Percentiles rank a stretch among this genome's conserved stretches.
Evolutionary conservation across 2,888 invertebrate species (phyloP).

Genomic region (Polietes domitor): DNA sequence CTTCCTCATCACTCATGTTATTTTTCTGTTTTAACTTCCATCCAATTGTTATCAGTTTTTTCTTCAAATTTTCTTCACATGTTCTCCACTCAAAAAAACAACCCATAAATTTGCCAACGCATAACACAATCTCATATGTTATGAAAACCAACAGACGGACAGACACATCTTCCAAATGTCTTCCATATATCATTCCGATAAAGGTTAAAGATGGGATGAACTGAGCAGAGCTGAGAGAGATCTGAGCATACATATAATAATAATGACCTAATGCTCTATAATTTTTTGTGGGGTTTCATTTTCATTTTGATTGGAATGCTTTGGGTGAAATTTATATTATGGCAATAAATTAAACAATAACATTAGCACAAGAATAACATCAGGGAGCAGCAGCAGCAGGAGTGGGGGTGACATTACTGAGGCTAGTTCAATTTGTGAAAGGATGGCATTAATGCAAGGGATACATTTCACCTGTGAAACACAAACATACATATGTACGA

Average conservation of each 20-base stretch:
- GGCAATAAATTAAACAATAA: constrained; percentile 49
- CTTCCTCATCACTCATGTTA: no score
- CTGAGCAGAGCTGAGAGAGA: no score
- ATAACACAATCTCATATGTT: background rate
- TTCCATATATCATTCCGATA: constrained; percentile 42
- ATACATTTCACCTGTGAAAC: background rate
- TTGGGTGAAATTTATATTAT: constrained; percentile 44
- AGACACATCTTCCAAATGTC: background rate
- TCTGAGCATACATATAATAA: background rate
- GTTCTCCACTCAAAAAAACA: background rate
- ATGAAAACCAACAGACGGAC: background rate
- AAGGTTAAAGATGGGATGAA: background rate
- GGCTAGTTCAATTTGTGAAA: constrained; percentile 27
- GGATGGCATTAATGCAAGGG: constrained; percentile 1
- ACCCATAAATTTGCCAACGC: no score
- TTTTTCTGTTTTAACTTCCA: no score
- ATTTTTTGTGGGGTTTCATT: constrained; percentile 41
- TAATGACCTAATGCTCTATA: constrained; percentile 42
- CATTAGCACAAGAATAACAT: background rate
- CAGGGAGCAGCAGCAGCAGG: background rate
- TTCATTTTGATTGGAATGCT: constrained; percentile 23
- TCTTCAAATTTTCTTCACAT: background rate
- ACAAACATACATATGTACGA: no score
- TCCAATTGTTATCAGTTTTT: no score
- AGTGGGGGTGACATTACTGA: constrained; percentile 1